Evolutionary conservation across 2,888 invertebrate species (phyloP), one percentile per base, ranked within the genome.

Genomic region (Drosophila nr. perissopoda): DNA sequence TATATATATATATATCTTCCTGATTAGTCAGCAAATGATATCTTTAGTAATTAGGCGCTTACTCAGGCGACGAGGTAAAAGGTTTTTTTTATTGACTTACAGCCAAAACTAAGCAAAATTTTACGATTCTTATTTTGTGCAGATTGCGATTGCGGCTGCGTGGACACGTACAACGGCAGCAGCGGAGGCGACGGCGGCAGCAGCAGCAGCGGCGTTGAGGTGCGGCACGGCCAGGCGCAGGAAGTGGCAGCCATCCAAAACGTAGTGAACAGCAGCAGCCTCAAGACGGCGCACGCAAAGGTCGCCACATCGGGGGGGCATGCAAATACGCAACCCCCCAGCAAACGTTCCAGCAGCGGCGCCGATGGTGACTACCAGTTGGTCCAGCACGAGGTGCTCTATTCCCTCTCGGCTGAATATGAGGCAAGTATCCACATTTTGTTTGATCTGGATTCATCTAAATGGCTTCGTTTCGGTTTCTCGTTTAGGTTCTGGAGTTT

Each of bases 361-460:
- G 96, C 96, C 91, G 99, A 99, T 94, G 99, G 99, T 78, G 99
- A 99, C 95, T 99, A 99, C 94, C 98, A 98, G 94, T 95, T 99
- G 93, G 99, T 99, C 83, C 99, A 99, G 94, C 99, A 99, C 94
- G 99, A 99, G 95, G 97, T 98, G 87, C 96, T 99, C 92, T 98
- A 98, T 94, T 99, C 99, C 89, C 96, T 98, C 95, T 98, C 98
- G 91, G 98, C 98, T 91, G 97, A 98, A 94, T 99, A 96, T 94
- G 96, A 93, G 92, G 93, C 93, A 66, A 69, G 73, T 51, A 7
- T 18, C 27, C 21, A 5, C 34, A 13, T 13, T 10, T 5, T 21
- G 21, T 2, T 45, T 45, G 42, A 2, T 18, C 16, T 18, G 16
- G 5, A 33, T 16, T 8, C 25, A n/a, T 4, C n/a, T 8, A 48